phyloP scores from a whole-genome alignment of 1,140 invertebrate genomes.

The Trichonephila clavata region DNA sequence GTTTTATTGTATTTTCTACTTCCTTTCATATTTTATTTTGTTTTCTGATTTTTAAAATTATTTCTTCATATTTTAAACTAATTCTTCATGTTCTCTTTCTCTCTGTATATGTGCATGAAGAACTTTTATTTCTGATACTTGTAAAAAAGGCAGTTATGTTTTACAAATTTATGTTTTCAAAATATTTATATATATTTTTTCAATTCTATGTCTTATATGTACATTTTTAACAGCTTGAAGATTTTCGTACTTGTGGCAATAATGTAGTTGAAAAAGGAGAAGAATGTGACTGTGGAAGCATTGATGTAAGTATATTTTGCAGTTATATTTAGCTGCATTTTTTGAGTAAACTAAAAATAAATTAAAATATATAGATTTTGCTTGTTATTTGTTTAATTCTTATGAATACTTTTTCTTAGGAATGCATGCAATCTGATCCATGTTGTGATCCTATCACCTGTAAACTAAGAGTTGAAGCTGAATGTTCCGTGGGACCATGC shows the following conservation, averaged over 20 bases:
- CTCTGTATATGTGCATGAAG: too few relatives aligned
- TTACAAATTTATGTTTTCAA: too few relatives aligned
- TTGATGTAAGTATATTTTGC: slow-evolving; percentile 78
- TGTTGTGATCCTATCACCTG: slow-evolving; percentile 98
- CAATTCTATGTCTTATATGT: not conserved
- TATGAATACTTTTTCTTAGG: slow-evolving; percentile 85
- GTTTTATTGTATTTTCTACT: too few relatives aligned
- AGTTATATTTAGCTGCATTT: not conserved
- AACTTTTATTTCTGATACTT: too few relatives aligned
- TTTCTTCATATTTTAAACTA: too few relatives aligned
- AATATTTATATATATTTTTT: not conserved
- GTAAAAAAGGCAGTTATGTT: too few relatives aligned
- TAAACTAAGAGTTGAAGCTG: slow-evolving; percentile 92
- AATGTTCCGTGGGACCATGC: slow-evolving; percentile 95
- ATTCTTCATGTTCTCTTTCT: too few relatives aligned
- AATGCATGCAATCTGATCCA: slow-evolving; percentile 91
- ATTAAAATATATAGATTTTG: too few relatives aligned
- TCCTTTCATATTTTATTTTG: too few relatives aligned
- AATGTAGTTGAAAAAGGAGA: slow-evolving; percentile 96
- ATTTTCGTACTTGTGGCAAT: slow-evolving; percentile 92
- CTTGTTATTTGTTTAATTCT: too few relatives aligned
- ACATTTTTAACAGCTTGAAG: slow-evolving; percentile 78
- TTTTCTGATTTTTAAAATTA: too few relatives aligned
- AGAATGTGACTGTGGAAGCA: slow-evolving; percentile 87
- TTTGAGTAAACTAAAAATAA: too few relatives aligned